Evolutionary conservation across 2,113 vertebrate species (phyloP).

Genomic region (Sorex araneus): DNA sequence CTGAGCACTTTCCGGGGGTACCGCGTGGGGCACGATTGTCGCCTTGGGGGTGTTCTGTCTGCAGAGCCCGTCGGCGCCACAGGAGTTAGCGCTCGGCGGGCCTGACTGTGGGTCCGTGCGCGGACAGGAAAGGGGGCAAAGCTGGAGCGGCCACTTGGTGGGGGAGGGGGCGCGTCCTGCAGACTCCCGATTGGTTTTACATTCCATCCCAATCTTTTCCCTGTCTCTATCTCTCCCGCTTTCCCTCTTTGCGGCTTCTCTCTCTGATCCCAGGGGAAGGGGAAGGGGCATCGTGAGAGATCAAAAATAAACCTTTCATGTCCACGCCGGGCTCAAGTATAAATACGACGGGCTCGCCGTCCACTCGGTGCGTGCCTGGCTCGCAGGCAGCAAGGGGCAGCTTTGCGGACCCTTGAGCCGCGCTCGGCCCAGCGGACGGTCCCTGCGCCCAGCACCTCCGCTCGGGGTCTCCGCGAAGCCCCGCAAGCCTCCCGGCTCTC

Average conservation of each 20-base stretch:
- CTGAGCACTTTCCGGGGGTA: background rate
- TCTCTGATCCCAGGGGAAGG: slow-evolving; percentile 92
- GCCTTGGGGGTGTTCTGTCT: background rate
- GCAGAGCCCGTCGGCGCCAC: background rate
- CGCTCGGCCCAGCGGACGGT: slow-evolving; percentile 14
- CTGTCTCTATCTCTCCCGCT: slow-evolving; percentile 59
- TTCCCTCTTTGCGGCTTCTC: slow-evolving; percentile 79
- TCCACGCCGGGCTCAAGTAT: slow-evolving; percentile 93
- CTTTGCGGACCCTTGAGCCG: background rate
- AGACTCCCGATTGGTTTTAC: slow-evolving; percentile 91
- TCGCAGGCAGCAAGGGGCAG: too few relatives aligned
- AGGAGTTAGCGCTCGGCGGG: slow-evolving; percentile 69
- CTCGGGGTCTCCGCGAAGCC: background rate
- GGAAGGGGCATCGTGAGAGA: slow-evolving; percentile 92
- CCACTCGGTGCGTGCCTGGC: slow-evolving; percentile 86
- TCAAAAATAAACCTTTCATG: slow-evolving; percentile 96
- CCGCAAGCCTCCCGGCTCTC: background rate
- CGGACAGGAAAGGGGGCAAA: slow-evolving; percentile 69
- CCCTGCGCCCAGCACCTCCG: slow-evolving; percentile 54
- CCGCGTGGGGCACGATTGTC: too few relatives aligned
- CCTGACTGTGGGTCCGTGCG: background rate
- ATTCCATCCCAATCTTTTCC: slow-evolving; percentile 88
- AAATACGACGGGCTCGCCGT: slow-evolving; percentile 91
- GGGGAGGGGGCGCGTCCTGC: slow-evolving; percentile 86
- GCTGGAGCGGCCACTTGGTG: slow-evolving; percentile 85